Conservation (phyloP, 2,113 vertebrate genomes). For the Phocoena phocoena region DNA sequence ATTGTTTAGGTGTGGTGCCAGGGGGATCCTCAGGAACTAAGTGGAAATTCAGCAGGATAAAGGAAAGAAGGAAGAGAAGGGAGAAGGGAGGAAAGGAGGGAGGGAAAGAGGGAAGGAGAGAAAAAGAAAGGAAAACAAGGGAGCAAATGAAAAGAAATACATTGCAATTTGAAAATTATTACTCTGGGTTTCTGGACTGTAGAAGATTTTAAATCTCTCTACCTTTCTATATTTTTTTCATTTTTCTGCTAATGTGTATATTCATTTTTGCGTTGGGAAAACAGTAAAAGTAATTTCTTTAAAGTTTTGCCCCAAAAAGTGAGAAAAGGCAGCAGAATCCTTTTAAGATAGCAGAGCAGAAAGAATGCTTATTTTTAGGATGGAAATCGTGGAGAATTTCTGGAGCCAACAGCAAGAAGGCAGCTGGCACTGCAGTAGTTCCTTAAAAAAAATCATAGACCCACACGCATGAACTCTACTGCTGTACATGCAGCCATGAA, state of each 20-base stretch:
- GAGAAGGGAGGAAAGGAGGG: fast-evolving
- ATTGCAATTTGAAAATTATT: background rate
- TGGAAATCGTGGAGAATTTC: background rate
- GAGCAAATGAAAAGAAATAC: background rate
- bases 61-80: too few species aligned
- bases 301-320: background rate
- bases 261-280: background rate
- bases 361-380: background rate
- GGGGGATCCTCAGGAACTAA: background rate
- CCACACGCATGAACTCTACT: fast-evolving
- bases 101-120: background rate
- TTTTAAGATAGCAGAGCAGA: background rate
- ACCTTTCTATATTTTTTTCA: background rate
- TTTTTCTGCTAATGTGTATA: background rate
- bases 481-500: background rate
- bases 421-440: background rate
- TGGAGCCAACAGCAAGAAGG: background rate
- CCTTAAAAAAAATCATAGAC: background rate
- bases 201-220: background rate
- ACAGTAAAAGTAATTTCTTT: background rate
- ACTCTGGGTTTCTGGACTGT: background rate
- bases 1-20: background rate
- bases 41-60: background rate
- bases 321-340: background rate
- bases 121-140: background rate